Base-by-base conservation (phyloP, 2,888 invertebrate species). In the Anthophora plumipes region DNA sequence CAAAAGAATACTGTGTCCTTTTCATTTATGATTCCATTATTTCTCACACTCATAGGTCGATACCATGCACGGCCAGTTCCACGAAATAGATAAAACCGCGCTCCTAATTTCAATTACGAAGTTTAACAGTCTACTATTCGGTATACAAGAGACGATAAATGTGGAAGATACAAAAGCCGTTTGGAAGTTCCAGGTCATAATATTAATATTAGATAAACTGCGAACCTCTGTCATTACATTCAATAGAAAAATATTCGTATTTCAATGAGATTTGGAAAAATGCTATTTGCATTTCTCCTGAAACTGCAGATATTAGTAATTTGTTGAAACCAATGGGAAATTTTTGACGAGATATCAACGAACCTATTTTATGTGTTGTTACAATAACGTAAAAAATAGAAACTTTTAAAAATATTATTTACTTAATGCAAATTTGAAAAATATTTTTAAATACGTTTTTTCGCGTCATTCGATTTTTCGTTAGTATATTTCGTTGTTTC, bases 11-110 rank as follows among this genome's bases (percentile, higher is more conserved):
- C 20, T 59, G 39, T 41, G 17, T 43, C 43, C 55, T n/a, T 71
- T 74, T 57, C 55, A 43, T 22, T 25, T 17, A 20, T 20, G 11
- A 60, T 55, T 64, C 68, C 52, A 61, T 67, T 31, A 1, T 72
- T 61, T 43, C 60, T 37, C 9, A 11, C 7, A 17, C 60, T 17
- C 54, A 39, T 17, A 20, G 17, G 9, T 8, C 60, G 14, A 54
- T 57, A 12, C 31, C 60, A 37, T 1, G n/a, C 20, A 14, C 14
- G 8, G 41, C 17, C 12, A 31, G 61, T 22, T n/a, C 54, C 31
- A 20, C 20, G 50, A 50, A 20, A 43, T n/a, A 46, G 39, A n/a
- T 31, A 17, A 57, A 57, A 59, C 48, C 9, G 43, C 14, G n/a
- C 37, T 11, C 12, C 22, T 17, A 9, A 59, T 37, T 37, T 2